Percentiles rank a stretch among this genome's conserved stretches.
phyloP scores from a whole-genome alignment of 2,797 vertebrate species.

The Takifugu rubripes region DNA sequence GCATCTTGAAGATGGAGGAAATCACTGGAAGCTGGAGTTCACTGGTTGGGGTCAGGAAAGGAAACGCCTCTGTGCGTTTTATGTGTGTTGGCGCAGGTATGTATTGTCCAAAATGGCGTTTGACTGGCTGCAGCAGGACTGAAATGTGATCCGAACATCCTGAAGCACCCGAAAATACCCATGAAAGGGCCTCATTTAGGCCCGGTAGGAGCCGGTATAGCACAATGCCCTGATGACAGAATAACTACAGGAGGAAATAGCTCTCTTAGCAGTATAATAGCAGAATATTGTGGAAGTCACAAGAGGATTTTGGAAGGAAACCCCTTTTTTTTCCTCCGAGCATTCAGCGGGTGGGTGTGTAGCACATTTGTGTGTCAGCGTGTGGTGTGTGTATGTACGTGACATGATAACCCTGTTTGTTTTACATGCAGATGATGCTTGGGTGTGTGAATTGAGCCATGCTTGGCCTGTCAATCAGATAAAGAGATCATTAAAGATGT shows the following conservation, averaged over 20 bases:
- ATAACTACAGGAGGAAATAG: slow-evolving; percentile 71
- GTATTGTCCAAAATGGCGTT: slow-evolving; percentile 38
- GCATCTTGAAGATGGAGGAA: slow-evolving; percentile 68
- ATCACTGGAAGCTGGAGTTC: slow-evolving; percentile 58
- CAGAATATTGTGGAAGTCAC: slow-evolving; percentile 63
- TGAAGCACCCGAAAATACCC: slow-evolving; percentile 67
- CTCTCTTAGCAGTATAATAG: slow-evolving; percentile 57
- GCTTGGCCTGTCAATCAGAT: slow-evolving; percentile 65
- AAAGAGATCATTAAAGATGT: slow-evolving; percentile 66
- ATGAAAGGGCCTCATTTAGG: slow-evolving; percentile 60
- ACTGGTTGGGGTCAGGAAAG: slow-evolving; percentile 59
- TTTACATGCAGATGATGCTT: slow-evolving; percentile 37
- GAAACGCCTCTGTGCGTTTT: slow-evolving; percentile 53
- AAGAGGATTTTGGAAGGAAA: slow-evolving; percentile 64
- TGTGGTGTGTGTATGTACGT: slow-evolving; percentile 30
- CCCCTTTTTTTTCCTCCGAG: slow-evolving; percentile 38
- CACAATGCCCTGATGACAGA: slow-evolving; percentile 71
- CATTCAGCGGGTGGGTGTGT: slow-evolving; percentile 29
- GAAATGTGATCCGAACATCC: slow-evolving; percentile 77
- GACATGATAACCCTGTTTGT: slow-evolving; percentile 50
- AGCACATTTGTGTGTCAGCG: slow-evolving; percentile 18
- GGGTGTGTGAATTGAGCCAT: slow-evolving; percentile 65
- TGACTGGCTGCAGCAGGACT: slow-evolving; percentile 53
- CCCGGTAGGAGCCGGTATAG: slow-evolving; percentile 55
- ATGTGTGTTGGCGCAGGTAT: slow-evolving; percentile 8